Conservation (phyloP, 2,888 invertebrate species). For the Eristalis arbustorum region DNA sequence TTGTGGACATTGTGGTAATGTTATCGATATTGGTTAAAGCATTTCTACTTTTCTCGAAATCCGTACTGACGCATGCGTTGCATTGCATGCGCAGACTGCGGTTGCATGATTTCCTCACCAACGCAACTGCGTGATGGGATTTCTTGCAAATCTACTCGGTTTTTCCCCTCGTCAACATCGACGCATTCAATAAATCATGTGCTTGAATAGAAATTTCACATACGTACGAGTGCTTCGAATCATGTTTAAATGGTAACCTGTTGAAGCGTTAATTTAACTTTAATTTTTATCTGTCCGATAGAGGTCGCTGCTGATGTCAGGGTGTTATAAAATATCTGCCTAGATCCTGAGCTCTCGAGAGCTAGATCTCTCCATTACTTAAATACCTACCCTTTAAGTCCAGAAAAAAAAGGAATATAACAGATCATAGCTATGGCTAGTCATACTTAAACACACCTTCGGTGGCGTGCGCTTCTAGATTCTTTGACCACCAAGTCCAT, state of each 20-base stretch:
- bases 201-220: not conserved
- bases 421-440: too few species aligned
- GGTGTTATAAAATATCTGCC: too few species aligned
- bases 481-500: too few species aligned
- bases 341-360: too few species aligned
- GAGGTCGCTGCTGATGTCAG: too few species aligned
- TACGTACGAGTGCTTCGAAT: not conserved
- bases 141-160: not conserved
- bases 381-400: too few species aligned
- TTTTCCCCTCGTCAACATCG: not conserved
- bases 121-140: not conserved
- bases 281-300: too few species aligned
- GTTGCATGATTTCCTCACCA: not conserved
- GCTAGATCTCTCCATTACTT: too few species aligned
- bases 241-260: not conserved
- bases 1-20: not conserved
- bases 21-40: not conserved
- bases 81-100: not conserved
- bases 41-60: not conserved
- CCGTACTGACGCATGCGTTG: not conserved
- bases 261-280: too few species aligned
- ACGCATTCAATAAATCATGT: not conserved
- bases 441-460: too few species aligned
- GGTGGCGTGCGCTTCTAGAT: too few species aligned
- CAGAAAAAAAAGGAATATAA: too few species aligned